Evolutionary conservation across 2,113 vertebrate species (phyloP), one percentile per base, ranked within the genome.

Genomic region (Patagioenas fasciata): DNA sequence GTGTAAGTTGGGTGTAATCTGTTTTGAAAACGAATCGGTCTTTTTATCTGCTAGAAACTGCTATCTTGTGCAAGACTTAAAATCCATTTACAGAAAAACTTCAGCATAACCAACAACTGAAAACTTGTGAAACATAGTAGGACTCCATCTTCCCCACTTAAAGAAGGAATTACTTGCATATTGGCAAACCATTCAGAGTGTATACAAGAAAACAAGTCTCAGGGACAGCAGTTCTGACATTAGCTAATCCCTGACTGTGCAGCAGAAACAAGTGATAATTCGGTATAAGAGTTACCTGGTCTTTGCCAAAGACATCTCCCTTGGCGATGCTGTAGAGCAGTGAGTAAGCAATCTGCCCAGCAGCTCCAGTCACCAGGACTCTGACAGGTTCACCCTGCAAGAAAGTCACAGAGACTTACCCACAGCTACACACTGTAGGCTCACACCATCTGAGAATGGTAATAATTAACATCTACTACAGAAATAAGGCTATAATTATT

Each of bases 291-390:
- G n/a, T 89, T 98, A 99, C 99, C 99, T 99, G 99, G 81, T 99
- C 98, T 97, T 98, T 99, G 91, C 99, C 99, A 10, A 99, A 99
- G 93, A 99, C 99, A 98, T 99, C 99, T 50, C 99, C 99, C 94
- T 99, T 99, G 94, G 99, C 99, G 75, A 99, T 99, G 96, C 99
- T 98, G 97, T 99, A 99, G 73, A 99, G 96, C 88, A 99, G 97
- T 5, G 99, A 99, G 96, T 99, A 99, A 54, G 99, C 99, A 70
- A 99, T 99, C 95, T 99, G 99, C 85, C 99, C 99, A 28, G 99
- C 99, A 86, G 99, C 99, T 40, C 99, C 99, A 2, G 99, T 99
- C 95, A 99, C 99, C 97, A 99, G 98, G 88, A 99, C 99, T 98
- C 97, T 98, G 95, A 99, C 96, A 28, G 99, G 98, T 54, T 99